Conservation (phyloP, 2,888 invertebrate species). For the Drosophila meridionalis region DNA sequence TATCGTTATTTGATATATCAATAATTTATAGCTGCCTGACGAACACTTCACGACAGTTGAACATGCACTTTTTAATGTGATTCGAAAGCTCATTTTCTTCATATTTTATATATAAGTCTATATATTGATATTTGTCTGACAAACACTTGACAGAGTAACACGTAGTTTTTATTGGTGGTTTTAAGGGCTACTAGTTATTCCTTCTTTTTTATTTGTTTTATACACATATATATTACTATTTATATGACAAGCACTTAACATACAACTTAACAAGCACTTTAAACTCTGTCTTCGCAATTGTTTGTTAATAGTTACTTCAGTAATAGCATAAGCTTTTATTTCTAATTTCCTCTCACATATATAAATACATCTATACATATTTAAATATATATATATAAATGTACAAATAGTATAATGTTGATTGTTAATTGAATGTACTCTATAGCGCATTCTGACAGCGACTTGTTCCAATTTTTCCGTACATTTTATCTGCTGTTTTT, state of each 20-base stretch:
- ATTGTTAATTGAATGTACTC: neutral
- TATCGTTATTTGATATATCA: no score
- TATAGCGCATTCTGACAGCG: conserved; percentile 32
- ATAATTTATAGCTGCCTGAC: neutral
- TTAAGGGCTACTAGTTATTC: no score
- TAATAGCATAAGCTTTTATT: neutral
- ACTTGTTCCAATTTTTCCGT: neutral
- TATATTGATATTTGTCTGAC: neutral
- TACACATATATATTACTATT: no score
- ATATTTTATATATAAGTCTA: neutral
- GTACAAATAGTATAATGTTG: neutral
- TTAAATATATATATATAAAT: neutral
- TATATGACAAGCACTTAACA: neutral
- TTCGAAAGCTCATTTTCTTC: neutral
- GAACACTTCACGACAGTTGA: neutral
- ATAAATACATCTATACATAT: no score
- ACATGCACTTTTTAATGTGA: neutral
- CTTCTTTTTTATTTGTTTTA: neutral
- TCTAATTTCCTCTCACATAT: neutral
- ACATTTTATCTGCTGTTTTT: conserved; percentile 11
- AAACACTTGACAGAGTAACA: neutral
- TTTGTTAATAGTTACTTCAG: neutral
- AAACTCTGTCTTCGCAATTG: no score
- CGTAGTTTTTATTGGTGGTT: neutral
- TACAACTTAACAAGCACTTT: neutral